A percentile compares a stretch with the other conserved stretches of the same genome.
Evolutionary conservation across 2,797 vertebrate species (phyloP).

Genomic region (Epinephelus malabaricus): DNA sequence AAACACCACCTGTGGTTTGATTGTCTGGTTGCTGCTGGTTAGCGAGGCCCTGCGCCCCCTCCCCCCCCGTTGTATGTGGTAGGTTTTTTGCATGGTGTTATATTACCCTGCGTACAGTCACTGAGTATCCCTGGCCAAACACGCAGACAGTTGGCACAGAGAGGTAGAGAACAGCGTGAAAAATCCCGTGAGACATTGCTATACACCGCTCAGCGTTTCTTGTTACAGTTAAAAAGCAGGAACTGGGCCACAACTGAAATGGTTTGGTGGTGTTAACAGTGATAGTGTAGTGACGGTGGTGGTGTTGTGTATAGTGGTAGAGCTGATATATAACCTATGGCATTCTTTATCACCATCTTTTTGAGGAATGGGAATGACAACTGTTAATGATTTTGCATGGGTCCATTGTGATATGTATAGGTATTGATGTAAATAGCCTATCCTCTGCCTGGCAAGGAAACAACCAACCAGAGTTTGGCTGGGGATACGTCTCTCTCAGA

Average conservation of each 20-base stretch:
- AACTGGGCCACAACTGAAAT: conserved; percentile 13
- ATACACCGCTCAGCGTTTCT: not conserved
- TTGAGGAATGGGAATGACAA: conserved; percentile 49
- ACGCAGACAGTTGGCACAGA: conserved; percentile 31
- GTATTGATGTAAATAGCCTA: conserved; percentile 63
- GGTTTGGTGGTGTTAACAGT: conserved; percentile 60
- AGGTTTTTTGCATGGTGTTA: conserved; percentile 84
- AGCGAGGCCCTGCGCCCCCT: conserved; percentile 14
- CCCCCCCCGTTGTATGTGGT: conserved; percentile 58
- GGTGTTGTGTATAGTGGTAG: conserved; percentile 71
- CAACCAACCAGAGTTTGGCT: conserved; percentile 73
- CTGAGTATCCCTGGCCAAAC: conserved; percentile 79
- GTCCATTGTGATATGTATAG: conserved; percentile 54
- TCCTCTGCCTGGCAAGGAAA: conserved; percentile 42
- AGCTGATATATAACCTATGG: conserved; percentile 64
- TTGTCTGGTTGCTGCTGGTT: conserved; percentile 42
- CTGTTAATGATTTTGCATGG: conserved; percentile 60
- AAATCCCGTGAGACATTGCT: not conserved
- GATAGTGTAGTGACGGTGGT: conserved; percentile 62
- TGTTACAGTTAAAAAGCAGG: conserved; percentile 4
- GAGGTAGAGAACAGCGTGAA: conserved; percentile 22
- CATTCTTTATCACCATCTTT: conserved; percentile 66
- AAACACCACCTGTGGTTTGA: not conserved
- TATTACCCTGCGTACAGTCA: conserved; percentile 72
- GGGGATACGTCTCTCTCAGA: conserved; percentile 70